phyloP scores from a whole-genome alignment of 2,113 vertebrate species.

The Triplophysa rosa region DNA sequence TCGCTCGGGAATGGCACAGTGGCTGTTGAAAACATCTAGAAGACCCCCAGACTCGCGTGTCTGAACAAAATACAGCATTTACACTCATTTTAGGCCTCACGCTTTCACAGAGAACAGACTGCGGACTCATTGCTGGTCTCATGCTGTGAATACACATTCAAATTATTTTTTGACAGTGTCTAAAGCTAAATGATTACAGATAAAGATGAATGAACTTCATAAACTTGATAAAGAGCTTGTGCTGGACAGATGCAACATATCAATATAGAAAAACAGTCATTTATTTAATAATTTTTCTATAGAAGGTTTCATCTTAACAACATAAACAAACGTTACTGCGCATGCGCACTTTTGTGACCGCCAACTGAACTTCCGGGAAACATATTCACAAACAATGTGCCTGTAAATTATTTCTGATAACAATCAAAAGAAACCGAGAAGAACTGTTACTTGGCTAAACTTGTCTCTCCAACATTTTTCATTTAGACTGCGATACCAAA shows the following conservation, averaged over 20 bases:
- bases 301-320: too few relatives aligned
- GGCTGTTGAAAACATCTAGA: constrained; percentile 32
- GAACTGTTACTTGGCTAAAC: too few relatives aligned
- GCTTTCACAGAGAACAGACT: background rate
- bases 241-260: background rate
- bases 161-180: background rate
- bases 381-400: too few relatives aligned
- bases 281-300: too few relatives aligned
- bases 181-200: background rate
- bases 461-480: too few relatives aligned
- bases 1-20: constrained; percentile 17
- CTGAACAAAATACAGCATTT: constrained; percentile 14
- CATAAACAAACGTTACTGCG: too few relatives aligned
- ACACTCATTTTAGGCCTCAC: background rate
- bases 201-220: background rate
- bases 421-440: too few relatives aligned
- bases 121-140: constrained; percentile 5
- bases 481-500: too few relatives aligned
- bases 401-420: too few relatives aligned
- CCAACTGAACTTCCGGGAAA: too few relatives aligned
- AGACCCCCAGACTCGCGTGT: constrained; percentile 18
- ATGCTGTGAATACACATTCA: background rate
- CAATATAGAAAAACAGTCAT: too few relatives aligned
- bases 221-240: background rate
- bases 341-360: too few relatives aligned